These are phyloP conservation scores for Oreochromis tanganicae DNA, from an alignment of 2,113 vertebrate species.

Conservation along the genomic window DNA sequence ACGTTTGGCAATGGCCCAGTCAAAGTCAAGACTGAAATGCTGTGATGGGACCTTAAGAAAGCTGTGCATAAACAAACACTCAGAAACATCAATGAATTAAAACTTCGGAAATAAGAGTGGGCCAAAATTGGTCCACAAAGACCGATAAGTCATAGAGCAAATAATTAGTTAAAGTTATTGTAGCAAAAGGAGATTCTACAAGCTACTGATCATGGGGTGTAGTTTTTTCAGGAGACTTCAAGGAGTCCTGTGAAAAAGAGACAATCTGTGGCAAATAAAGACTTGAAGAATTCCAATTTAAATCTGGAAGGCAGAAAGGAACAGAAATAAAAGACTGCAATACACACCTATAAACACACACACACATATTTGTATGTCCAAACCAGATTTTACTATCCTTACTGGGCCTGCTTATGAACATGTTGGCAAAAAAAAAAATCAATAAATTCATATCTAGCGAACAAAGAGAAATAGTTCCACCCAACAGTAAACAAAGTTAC, in stretches of 20 bases:
- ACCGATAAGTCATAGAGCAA: neutral
- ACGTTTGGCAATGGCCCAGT: neutral
- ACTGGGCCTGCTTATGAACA: neutral
- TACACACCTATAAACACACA: neutral
- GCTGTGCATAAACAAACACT: neutral
- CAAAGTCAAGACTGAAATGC: neutral
- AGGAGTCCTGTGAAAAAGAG: neutral
- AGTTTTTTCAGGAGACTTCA: neutral
- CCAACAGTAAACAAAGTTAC: neutral
- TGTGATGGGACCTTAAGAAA: neutral
- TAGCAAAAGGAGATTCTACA: neutral
- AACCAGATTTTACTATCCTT: neutral
- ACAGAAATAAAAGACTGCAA: neutral
- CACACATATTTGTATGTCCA: neutral
- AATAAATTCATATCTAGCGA: neutral
- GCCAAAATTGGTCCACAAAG: neutral
- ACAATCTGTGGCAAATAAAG: neutral
- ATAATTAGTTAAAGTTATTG: neutral
- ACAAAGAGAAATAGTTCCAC: neutral
- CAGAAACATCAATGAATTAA: neutral
- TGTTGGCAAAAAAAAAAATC: neutral
- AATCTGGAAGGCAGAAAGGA: neutral
- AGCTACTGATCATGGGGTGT: neutral
- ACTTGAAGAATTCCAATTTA: neutral
- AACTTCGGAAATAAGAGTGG: neutral